Evolutionary conservation across 2,888 invertebrate species (phyloP).

Genomic region (Heliconius hortense): DNA sequence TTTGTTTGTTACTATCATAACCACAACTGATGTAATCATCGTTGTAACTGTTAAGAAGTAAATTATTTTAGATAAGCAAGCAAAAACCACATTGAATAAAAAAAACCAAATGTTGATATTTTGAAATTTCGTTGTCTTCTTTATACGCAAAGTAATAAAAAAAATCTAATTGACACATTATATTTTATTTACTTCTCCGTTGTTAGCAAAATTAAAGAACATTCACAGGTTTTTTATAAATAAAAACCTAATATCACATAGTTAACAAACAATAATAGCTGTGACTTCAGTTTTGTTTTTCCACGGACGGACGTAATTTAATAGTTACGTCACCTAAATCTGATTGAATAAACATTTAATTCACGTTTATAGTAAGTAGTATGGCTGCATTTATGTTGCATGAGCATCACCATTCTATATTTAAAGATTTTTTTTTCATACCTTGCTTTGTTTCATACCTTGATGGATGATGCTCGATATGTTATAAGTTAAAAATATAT

Average conservation of each 20-base stretch:
- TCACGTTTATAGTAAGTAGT: slow-evolving; percentile 6
- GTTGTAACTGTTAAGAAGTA: too few species aligned
- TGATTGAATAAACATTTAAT: slow-evolving; percentile 15
- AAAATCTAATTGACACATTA: too few species aligned
- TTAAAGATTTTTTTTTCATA: slow-evolving; percentile 5
- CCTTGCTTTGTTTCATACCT: slow-evolving; percentile 7
- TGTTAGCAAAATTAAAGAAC: too few species aligned
- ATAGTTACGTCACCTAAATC: slow-evolving; percentile 16
- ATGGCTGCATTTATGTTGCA: slow-evolving; percentile 21
- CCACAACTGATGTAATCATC: too few species aligned
- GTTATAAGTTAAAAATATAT: slow-evolving; percentile 44
- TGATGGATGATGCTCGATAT: slow-evolving; percentile 28
- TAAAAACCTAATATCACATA: not conserved
- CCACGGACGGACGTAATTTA: not conserved
- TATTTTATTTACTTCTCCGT: too few species aligned
- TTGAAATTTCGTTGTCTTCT: too few species aligned
- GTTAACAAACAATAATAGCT: not conserved
- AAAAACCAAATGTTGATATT: too few species aligned
- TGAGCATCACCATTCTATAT: slow-evolving; percentile 1
- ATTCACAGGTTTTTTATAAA: not conserved
- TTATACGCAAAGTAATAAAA: too few species aligned
- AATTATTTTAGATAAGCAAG: too few species aligned
- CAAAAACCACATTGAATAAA: too few species aligned
- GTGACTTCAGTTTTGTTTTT: not conserved
- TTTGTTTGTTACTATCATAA: too few species aligned